Base-by-base conservation (phyloP, 2,888 invertebrate species). In the Aproaerema taeniolella region DNA sequence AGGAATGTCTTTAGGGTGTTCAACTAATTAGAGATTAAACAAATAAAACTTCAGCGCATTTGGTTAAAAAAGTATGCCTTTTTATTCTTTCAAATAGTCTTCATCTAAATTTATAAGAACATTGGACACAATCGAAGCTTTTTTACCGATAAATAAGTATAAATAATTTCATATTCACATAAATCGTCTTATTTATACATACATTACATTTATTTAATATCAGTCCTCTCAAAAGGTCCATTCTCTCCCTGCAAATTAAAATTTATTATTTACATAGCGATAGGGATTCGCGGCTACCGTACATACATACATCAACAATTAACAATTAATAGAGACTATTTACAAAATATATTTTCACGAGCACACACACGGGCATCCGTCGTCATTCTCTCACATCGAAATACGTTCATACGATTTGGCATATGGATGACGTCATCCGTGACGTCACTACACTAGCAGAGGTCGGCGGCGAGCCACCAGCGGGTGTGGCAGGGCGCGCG, bases 81-180 rank as follows among this genome's bases (percentile, higher is more conserved):
- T 85, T 86, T 81, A 82, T 82, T 86, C 79, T 78, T 82, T 86
- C 83, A 85, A 85, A 86, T 86, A 85, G 81, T 85, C 79, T 85
- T 86, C 85, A 86, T 86, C 85, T 86, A 86, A 83, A 79, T 83
- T 82, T 86, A 86, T 86, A 85, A 86, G 85, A 86, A 86, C 86
- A 85, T 86, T 86, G 86, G 86, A 86, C 86, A 86, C 85, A 76
- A 86, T 86, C 74, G 83, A 85, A 83, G 83, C 85, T 85, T 86
- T 79, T 77, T 86, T 82, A 86, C 86, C 82, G 80, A 83, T 86
- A 86, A 86, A 86, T 86, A 86, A 86, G 85, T 86, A 86, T 86
- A 86, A 86, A 86, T 86, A 86, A 86, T 86, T 85, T 86, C 66
- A 83, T 86, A 85, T 86, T 86, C 86, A 86, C 85, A 86, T 86